phyloP scores from a whole-genome alignment of 2,888 invertebrate genomes.

The Ophraella communa region DNA sequence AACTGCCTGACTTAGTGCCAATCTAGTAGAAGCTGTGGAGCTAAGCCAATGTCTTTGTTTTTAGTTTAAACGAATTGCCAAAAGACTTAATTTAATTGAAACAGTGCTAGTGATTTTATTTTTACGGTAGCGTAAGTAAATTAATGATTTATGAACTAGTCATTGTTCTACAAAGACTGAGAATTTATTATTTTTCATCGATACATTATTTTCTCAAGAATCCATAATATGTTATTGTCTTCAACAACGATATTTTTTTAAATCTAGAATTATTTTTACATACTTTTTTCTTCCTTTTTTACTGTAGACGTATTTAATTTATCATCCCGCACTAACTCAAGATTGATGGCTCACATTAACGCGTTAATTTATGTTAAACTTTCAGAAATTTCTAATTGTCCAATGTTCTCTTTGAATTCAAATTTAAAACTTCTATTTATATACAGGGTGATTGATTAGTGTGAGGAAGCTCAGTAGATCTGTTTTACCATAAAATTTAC shows the following conservation, averaged over 20 bases:
- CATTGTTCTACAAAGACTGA: slow-evolving; percentile 35
- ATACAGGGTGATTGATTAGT: too few relatives aligned
- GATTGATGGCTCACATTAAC: too few relatives aligned
- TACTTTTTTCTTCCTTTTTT: too few relatives aligned
- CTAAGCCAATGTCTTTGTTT: slow-evolving; percentile 11
- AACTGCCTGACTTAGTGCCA: slow-evolving; percentile 51
- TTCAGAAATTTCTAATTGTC: too few relatives aligned
- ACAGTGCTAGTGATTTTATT: slow-evolving; percentile 26
- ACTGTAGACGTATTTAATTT: too few relatives aligned
- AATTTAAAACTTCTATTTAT: too few relatives aligned
- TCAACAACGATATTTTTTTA: slow-evolving; percentile 18
- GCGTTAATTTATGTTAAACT: too few relatives aligned
- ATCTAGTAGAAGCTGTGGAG: slow-evolving; percentile 37
- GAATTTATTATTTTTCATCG: slow-evolving; percentile 8
- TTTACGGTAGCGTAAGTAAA: slow-evolving; percentile 21
- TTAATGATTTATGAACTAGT: slow-evolving; percentile 22
- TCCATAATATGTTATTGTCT: slow-evolving; percentile 23
- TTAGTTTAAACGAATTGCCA: slow-evolving; percentile 28
- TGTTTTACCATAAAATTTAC: too few relatives aligned
- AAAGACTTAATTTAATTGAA: slow-evolving; percentile 27
- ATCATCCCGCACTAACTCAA: too few relatives aligned
- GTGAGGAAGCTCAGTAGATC: too few relatives aligned
- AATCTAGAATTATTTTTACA: not conserved
- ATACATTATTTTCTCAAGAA: slow-evolving; percentile 18
- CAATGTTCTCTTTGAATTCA: too few relatives aligned